phyloP scores from a whole-genome alignment of 2,113 vertebrate species.

The Acinonyx jubatus region DNA sequence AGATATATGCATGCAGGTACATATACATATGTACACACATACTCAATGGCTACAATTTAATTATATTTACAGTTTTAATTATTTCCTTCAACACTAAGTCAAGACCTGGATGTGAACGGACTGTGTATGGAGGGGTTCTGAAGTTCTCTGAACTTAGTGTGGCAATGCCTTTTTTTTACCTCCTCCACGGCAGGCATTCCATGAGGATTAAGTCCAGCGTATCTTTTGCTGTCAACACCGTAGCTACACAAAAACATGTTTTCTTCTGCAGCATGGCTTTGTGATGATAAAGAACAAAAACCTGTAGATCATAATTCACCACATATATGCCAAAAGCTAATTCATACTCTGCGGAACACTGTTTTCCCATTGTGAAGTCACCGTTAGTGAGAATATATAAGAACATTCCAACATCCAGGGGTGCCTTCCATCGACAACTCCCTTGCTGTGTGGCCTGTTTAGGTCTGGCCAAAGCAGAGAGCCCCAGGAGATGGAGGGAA shows the following conservation, averaged over 20 bases:
- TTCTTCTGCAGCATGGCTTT: neutral
- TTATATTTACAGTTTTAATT: slow-evolving; percentile 16
- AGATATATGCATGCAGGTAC: neutral
- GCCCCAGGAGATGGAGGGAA: neutral
- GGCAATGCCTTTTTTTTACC: neutral
- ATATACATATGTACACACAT: neutral
- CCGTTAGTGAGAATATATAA: neutral
- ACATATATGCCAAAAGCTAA: neutral
- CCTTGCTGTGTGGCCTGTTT: neutral
- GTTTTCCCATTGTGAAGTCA: neutral
- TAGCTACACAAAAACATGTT: neutral
- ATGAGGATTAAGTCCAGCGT: neutral
- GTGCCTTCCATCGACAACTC: neutral
- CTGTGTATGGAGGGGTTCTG: neutral
- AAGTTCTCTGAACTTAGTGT: neutral
- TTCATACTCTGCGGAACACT: neutral
- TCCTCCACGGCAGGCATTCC: neutral
- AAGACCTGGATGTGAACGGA: neutral
- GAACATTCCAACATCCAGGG: neutral
- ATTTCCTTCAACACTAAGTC: neutral
- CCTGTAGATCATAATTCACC: neutral
- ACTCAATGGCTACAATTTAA: neutral
- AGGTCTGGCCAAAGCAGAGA: neutral
- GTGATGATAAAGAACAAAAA: neutral
- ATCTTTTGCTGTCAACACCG: neutral